phyloP scores from a whole-genome alignment of 2,888 invertebrate genomes.

The Hydrotaea diabolus region DNA sequence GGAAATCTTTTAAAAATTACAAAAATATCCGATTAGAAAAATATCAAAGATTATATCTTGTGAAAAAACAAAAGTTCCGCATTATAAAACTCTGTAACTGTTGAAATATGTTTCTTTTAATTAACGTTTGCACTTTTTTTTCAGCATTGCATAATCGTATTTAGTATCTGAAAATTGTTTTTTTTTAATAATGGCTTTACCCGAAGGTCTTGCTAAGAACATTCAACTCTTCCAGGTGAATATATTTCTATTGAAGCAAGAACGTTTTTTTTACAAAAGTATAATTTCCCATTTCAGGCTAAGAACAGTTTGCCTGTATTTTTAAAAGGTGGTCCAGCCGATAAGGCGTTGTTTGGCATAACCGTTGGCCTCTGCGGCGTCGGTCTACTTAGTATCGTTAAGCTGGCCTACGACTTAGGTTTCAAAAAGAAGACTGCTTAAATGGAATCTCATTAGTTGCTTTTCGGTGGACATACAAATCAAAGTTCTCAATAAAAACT shows the following conservation, averaged over 20 bases:
- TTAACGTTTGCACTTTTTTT: slow-evolving; percentile 21
- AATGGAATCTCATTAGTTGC: background rate
- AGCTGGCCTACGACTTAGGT: slow-evolving; percentile 78
- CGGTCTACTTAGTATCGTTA: slow-evolving; percentile 75
- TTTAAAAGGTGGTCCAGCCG: slow-evolving; percentile 79
- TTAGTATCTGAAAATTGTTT: background rate
- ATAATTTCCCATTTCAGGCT: slow-evolving; percentile 72
- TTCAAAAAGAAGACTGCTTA: slow-evolving; percentile 78
- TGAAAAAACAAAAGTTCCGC: background rate
- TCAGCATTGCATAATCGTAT: slow-evolving; percentile 72
- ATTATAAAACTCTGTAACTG: background rate
- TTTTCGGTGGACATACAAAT: no score
- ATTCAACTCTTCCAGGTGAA: slow-evolving; percentile 79
- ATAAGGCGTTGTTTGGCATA: slow-evolving; percentile 78
- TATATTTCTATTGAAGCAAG: background rate
- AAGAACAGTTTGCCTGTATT: slow-evolving; percentile 78
- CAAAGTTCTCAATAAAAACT: no score
- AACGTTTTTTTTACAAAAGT: background rate
- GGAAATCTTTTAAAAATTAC: background rate
- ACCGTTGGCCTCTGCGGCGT: slow-evolving; percentile 79
- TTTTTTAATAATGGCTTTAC: slow-evolving; percentile 76
- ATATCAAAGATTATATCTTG: background rate
- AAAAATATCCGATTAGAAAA: background rate
- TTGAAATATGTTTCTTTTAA: background rate
- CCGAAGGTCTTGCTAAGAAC: slow-evolving; percentile 77